Base-by-base conservation (phyloP, 2,888 invertebrate genomes). In the Stictocephala bisonia region DNA sequence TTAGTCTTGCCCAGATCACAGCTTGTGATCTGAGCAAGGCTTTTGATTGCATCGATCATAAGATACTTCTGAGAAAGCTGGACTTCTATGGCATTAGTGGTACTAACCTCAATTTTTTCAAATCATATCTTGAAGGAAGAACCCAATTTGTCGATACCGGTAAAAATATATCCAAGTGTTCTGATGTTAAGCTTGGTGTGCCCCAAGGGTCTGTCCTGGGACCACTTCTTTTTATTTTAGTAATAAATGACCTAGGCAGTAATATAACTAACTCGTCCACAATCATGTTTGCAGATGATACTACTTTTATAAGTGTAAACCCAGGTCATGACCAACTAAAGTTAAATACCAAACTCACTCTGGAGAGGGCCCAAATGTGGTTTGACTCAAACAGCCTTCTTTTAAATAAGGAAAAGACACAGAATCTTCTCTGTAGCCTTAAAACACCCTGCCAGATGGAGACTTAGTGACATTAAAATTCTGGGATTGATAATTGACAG, bases 281-380 rank as follows among this genome's bases (percentile, higher is more conserved):
- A 6, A 26, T 53, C 3, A 53, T 53, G 26, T 53, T 53, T 53
- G 53, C 53, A 26, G 53, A 44, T 53, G 53, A 53, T n/a, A 53
- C 53, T 53, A 53, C 24, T 26, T 53, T 53, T 53, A 26, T 24
- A 26, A 53, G 7, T 15, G n/a, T 9, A 6, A 9, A 44, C 15
- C 15, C 44, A 44, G 44, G 15, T 44, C 44, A 3, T n/a, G n/a
- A 26, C 53, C 3, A 26, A 4, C n/a, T 26, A 26, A 53, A 53
- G 27, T 26, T 53, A 24, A 53, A 26, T n/a, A n/a, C n/a, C n/a
- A n/a, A 53, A 1, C n/a, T 26, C 26, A 53, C 50, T 50, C 3
- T 50, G 2, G 15, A 50, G 9, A 50, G 18, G 20, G 50, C 50
- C 11, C 6, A 2, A 4, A 3, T 20, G 15, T 50, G 50, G 50